Evolutionary conservation across 2,113 vertebrate genomes (phyloP), one percentile per base, ranked within the genome.

Genomic region (Dermatemys mawii): DNA sequence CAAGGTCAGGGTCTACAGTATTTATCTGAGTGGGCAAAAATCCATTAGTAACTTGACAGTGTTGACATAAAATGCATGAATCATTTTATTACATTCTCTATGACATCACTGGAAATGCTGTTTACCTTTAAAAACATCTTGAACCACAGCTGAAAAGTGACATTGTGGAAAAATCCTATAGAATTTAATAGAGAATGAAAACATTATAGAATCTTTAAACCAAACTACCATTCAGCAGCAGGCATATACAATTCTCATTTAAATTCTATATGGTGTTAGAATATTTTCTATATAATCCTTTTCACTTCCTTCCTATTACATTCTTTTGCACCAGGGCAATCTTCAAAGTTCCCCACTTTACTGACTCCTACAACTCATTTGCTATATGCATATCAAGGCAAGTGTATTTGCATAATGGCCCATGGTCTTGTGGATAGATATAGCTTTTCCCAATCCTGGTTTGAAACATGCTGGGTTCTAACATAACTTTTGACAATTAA

Each of bases 101-200:
- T n/a, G n/a, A n/a, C n/a, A n/a, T n/a, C n/a, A n/a, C n/a, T n/a
- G n/a, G n/a, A n/a, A n/a, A n/a, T n/a, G n/a, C n/a, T n/a, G n/a
- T n/a, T n/a, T n/a, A n/a, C n/a, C n/a, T n/a, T 44, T 86, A 63
- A 76, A 88, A 96, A 78, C 44, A 84, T 82, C 93, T 91, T 86
- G 55, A 91, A 92, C 38, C 55, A 82, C 63, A 93, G 63, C 78
- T 92, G 78, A 27, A 70, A 16, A 46, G 21, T 91, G 49, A 22
- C 88, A 92, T 94, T 91, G 80, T 82, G 63, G 46, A 92, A 75
- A 70, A 81, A 79, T 41, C 84, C 57, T 86, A 87, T 83, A 41
- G 53, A 22, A 70, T 38, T 70, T 70, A 70, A 38, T 32, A 38
- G 67, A 41, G 35, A 22, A 38, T 17, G 16, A 92, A 55, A 21